Evolutionary conservation across 2,888 invertebrate genomes (phyloP), one percentile per base, ranked within the genome.

Genomic region (Pristionchus entomophagus): DNA sequence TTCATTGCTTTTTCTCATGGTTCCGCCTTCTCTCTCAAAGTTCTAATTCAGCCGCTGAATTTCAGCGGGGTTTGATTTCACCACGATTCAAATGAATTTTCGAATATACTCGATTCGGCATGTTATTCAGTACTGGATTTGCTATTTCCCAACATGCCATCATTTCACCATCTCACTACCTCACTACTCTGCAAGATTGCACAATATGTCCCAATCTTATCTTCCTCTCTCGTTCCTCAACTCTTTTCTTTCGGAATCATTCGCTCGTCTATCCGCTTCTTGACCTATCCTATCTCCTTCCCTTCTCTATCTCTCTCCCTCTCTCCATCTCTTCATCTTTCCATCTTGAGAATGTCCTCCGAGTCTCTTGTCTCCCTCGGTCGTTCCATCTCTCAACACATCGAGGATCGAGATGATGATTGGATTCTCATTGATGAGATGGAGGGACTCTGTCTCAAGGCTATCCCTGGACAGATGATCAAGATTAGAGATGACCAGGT

Each of bases 401-500:
- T 85, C 56, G 59, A 59, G 14, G 59, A 65, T 8, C n/a, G 78
- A 26, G 77, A 85, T 32, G 78, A 59, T 45, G 85, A 85, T 56
- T 77, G 78, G 59, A 41, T 77, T 35, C 45, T 78, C 59, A 38
- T 85, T 17, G 85, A 85, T 69, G 62, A 81, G 35, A 65, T 53
- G 81, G 81, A 65, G 12, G 77, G 51, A 26, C 86, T 80, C 26
- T 65, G 41, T 49, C 35, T 81, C 41, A 29, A 77, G n/a, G 85
- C 26, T 22, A 35, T 78, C 17, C 62, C 89, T 6, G 88, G 91
- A 41, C 92, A 92, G 86, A 90, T 91, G 92, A 85, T 86, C 29
- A 81, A 90, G 80, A 86, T 88, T 38, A 88, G 89, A 77, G 89
- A 89, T 5, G 92, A 90, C 69, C 89, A 92, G 88, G 90, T 90